Base-by-base conservation (phyloP, 1,140 invertebrate species). In the Aleiodes sp. region DNA sequence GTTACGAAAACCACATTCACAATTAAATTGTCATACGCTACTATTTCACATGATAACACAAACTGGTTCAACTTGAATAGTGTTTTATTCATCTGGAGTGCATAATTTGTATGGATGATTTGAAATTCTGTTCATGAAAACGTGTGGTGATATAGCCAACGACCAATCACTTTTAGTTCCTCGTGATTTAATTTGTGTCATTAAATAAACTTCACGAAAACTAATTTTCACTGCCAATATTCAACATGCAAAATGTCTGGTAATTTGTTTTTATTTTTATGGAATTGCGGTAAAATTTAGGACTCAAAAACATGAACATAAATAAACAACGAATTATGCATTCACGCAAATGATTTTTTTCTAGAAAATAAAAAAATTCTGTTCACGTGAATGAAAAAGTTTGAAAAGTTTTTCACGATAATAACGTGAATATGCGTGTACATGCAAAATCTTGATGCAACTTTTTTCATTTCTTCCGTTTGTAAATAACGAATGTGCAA, bases 11-110 rank as follows among this genome's bases (percentile, higher is more conserved):
- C 61, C 61, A 43, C 35, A 63, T 24, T 24, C 21, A 63, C 24
- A 37, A 63, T 63, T 43, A 41, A 63, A 43, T 63, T 63, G 60
- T 33, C 31, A 62, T 39, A 31, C 60, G 60, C 4, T 62, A 59
- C 56, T 59, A n/a, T 43, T 16, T 43, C 39, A 43, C 39, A 16
- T 43, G 39, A 43, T 43, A 43, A 43, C 39, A 16, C 39, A 43
- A 43, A 43, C 39, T 43, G 39, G 14, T 43, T 43, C 39, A 43
- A 43, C 39, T 43, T 28, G 29, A 31, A 59, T 59, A 6, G 56
- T 4, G 21, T 7, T 9, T 29, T 8, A 7, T 35, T 62, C 14
- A 33, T 62, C 33, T 33, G 29, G 39, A 12, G 19, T 43, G 39
- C n/a, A n/a, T n/a, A n/a, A n/a, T n/a, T 16, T 43, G 39, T 43